Conservation (phyloP, 2,888 invertebrate genomes). For the Mythimna lalbum region DNA sequence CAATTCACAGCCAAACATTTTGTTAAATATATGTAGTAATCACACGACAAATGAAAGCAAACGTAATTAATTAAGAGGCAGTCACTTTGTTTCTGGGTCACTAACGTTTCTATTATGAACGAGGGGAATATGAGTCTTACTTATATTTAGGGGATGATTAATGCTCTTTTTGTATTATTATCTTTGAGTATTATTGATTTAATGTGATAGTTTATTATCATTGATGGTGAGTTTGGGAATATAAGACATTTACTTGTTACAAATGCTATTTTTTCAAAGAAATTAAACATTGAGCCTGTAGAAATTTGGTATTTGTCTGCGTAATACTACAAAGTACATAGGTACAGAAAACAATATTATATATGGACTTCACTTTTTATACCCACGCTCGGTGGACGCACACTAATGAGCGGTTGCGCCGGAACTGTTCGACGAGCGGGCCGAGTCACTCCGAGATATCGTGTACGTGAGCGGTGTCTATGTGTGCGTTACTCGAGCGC, state of each 20-base stretch:
- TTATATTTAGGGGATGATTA: constrained; percentile 28
- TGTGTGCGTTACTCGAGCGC: too few species aligned
- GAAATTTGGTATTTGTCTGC: too few species aligned
- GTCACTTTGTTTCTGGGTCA: constrained; percentile 44
- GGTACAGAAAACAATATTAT: too few species aligned
- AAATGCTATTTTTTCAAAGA: too few species aligned
- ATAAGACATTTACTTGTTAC: background rate
- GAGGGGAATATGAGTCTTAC: constrained; percentile 29
- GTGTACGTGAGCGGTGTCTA: too few species aligned
- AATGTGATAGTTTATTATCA: background rate
- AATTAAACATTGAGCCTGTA: too few species aligned
- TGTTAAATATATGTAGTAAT: constrained; percentile 4
- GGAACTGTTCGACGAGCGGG: too few species aligned
- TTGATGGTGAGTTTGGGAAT: background rate
- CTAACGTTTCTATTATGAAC: constrained; percentile 33
- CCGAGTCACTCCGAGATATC: too few species aligned
- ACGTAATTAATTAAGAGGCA: constrained; percentile 36
- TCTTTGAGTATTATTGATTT: constrained; percentile 30
- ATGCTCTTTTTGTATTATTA: constrained; percentile 33
- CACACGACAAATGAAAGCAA: constrained; percentile 26
- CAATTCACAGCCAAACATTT: background rate
- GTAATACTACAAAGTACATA: too few species aligned
- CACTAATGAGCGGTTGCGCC: too few species aligned
- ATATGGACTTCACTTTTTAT: too few species aligned
- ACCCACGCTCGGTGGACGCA: too few species aligned